Percentiles rank a stretch among this genome's conserved stretches.
Evolutionary conservation across 2,113 vertebrate species (phyloP).

Genomic region (Malurus cyaneus): DNA sequence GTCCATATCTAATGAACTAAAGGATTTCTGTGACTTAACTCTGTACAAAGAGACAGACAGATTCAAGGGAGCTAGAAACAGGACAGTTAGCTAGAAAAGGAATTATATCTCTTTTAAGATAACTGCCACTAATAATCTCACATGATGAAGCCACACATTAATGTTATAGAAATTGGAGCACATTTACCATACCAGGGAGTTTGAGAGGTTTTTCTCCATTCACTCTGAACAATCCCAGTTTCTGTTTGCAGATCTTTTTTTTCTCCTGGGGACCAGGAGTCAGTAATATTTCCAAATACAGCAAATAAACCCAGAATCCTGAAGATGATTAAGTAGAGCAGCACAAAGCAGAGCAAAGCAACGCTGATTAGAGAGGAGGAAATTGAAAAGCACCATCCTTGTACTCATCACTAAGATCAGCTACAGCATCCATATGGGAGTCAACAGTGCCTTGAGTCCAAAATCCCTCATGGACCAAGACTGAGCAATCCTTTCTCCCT

Average conservation of each 20-base stretch:
- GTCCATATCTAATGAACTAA: not conserved
- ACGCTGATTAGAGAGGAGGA: not conserved
- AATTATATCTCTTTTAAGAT: not conserved
- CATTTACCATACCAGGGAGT: not conserved
- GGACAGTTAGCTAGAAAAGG: not conserved
- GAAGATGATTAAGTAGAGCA: not conserved
- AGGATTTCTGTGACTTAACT: not conserved
- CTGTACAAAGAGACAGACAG: not conserved
- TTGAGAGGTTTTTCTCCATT: not conserved
- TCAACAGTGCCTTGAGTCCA: not conserved
- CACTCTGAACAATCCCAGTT: not conserved
- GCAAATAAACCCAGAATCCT: not conserved
- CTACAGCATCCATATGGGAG: not conserved
- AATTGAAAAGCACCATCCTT: not conserved
- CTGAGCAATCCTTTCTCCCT: not conserved
- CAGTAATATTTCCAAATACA: not conserved
- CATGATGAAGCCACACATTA: not conserved
- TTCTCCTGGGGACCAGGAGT: not conserved
- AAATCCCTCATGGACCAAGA: not conserved
- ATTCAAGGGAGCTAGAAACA: not conserved
- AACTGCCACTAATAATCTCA: not conserved
- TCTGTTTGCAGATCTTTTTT: not conserved
- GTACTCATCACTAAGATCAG: not conserved
- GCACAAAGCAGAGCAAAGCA: not conserved
- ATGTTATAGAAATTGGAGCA: not conserved